Conservation (phyloP, 2,797 vertebrate species). For the Kryptolebias ocellatus region DNA sequence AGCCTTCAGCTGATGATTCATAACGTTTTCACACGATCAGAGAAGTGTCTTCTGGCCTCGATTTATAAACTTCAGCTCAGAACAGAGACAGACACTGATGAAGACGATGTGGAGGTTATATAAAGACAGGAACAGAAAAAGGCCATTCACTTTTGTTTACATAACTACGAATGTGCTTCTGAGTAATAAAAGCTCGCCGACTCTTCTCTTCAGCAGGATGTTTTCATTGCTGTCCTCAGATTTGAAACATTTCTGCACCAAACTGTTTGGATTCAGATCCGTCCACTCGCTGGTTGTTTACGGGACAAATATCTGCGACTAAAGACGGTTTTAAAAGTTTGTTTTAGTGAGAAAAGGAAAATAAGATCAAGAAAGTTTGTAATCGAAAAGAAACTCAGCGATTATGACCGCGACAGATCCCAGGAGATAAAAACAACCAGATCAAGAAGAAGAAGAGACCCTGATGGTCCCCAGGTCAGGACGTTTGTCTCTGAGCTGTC, state of each 20-base stretch:
- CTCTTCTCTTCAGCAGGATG: neutral
- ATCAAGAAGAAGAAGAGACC: no score
- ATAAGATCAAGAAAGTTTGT: no score
- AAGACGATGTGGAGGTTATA: conserved; percentile 26
- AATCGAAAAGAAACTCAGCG: no score
- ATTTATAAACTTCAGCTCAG: neutral
- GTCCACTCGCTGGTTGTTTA: neutral
- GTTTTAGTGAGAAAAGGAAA: no score
- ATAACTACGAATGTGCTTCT: conserved; percentile 11
- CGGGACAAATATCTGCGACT: neutral
- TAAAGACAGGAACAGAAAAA: conserved; percentile 20
- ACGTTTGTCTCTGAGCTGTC: no score
- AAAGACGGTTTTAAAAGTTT: no score
- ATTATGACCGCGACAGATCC: no score
- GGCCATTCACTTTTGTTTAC: neutral
- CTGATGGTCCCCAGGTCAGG: no score
- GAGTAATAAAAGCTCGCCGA: conserved; percentile 10
- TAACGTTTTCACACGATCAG: conserved; percentile 34
- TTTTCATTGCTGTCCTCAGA: neutral
- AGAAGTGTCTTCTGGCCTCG: conserved; percentile 18
- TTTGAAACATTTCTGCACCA: neutral
- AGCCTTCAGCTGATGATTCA: conserved; percentile 17
- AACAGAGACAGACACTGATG: conserved; percentile 28
- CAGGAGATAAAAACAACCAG: no score
- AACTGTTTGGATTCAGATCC: no score